phyloP scores from a whole-genome alignment of 2,113 vertebrate species.

The Chamaetylas fuelleborni region DNA sequence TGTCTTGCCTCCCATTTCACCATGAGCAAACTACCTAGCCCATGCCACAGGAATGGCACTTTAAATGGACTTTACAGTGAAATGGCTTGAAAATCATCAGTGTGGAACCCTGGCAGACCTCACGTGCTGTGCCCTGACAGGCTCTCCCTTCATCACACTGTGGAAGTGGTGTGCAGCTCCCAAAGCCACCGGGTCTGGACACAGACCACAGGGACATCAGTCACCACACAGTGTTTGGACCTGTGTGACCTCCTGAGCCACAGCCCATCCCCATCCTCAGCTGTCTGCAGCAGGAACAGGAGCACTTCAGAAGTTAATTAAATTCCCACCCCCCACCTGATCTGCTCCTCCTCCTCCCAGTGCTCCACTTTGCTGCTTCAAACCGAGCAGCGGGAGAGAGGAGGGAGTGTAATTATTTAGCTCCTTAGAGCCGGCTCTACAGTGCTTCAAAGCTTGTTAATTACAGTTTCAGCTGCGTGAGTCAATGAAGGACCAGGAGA shows the following conservation, averaged over 20 bases:
- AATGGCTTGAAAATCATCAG: background rate
- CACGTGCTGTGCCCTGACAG: rapidly evolving
- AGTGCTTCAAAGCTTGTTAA: slow-evolving; percentile 54
- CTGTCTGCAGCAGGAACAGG: background rate
- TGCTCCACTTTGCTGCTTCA: background rate
- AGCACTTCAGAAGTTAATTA: slow-evolving; percentile 51
- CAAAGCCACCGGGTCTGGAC: background rate
- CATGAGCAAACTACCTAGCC: background rate
- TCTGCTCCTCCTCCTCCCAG: slow-evolving; percentile 42
- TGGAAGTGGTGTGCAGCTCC: rapidly evolving
- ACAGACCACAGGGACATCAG: no score
- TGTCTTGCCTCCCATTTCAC: background rate
- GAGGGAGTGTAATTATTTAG: slow-evolving; percentile 54
- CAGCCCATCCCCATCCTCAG: background rate
- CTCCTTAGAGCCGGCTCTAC: slow-evolving; percentile 35
- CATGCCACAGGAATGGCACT: rapidly evolving
- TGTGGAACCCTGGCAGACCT: background rate
- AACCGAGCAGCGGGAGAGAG: background rate
- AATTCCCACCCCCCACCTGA: background rate
- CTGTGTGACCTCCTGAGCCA: background rate
- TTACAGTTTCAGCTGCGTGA: slow-evolving; percentile 16
- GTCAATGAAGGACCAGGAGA: background rate
- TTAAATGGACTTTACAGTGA: background rate
- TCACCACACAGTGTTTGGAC: background rate
- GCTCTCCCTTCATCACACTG: rapidly evolving